Evolutionary conservation across 2,113 vertebrate genomes (phyloP).

Genomic region (Natator depressus): DNA sequence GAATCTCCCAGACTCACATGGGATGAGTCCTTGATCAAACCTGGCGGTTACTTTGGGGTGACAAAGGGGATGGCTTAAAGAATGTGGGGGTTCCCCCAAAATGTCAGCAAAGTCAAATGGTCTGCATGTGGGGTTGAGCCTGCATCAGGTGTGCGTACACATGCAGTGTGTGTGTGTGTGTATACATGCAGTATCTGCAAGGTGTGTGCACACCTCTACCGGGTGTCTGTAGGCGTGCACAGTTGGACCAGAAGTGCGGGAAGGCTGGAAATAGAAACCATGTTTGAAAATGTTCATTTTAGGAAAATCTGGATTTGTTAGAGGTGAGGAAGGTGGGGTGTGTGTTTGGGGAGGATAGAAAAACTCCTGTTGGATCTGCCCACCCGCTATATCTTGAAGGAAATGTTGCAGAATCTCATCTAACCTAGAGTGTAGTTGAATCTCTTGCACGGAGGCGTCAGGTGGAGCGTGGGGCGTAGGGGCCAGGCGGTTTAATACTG

Average conservation of each 20-base stretch:
- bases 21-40: neutral
- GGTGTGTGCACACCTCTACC: neutral
- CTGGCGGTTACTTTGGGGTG: fast-evolving
- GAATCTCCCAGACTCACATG: fast-evolving
- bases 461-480: fast-evolving
- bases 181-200: neutral
- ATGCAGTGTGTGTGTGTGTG: neutral
- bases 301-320: neutral
- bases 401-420: neutral
- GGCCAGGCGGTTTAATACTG: neutral
- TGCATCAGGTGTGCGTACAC: neutral
- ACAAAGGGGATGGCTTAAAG: neutral
- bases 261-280: neutral
- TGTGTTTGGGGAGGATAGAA: neutral
- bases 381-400: neutral
- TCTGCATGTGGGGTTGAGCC: neutral
- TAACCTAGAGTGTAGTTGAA: neutral
- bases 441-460: neutral
- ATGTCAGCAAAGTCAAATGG: fast-evolving
- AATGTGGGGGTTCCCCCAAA: fast-evolving
- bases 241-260: neutral
- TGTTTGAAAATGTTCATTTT: neutral
- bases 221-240: neutral
- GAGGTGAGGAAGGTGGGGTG: neutral
- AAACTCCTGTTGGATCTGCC: neutral